Base-by-base conservation (phyloP, 2,113 vertebrate genomes). In the Quiscalus mexicanus region DNA sequence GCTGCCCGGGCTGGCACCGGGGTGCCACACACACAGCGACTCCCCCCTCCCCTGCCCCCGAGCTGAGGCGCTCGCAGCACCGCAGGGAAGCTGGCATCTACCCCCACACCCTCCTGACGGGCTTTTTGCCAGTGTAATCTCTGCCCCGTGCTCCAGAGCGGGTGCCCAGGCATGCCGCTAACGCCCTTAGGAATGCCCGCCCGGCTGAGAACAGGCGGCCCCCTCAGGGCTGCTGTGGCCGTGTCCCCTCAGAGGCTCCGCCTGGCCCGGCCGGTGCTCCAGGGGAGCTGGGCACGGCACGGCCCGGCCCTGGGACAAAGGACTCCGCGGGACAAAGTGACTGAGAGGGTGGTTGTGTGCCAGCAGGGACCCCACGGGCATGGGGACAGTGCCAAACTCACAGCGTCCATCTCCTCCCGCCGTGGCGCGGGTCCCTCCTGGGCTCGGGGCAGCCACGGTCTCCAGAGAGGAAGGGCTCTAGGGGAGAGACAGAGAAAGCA, bases 391-490 rank as follows among this genome's bases (percentile, higher is more conserved):
- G 15, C 52, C 68, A 59, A 65, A 98, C 98, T 98, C 97, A 98
- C 98, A 15, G 62, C 91, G 55, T 97, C 69, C 6, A 3, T 79
- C 35, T 67, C 95, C 42, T 64, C 93, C 30, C 53, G 90, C 82
- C 4, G 64, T 58, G 7, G 35, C 39, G 27, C 52, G 5, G 56
- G 45, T 11, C 17, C n/a, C n/a, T 98, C 97, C 68, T 89, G 96
- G 42, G 88, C 62, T 59, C 35, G 92, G 58, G 95, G 88, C 52
- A 99, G 91, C 98, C 98, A 99, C 1, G 98, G 98, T 95, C 98
- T 98, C 98, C 98, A 99, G 60, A 98, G 96, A n/a, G 86, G 89
- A 31, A 78, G 19, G 65, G 63, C 53, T 77, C 98, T 98, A 83
- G 58, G 56, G 10, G 27, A 53, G 49, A 50, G 47, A 50, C 3